These are phyloP conservation scores for Oscheius sp. DNA, from an alignment of 2,888 invertebrate species.

Conservation along the genomic window DNA sequence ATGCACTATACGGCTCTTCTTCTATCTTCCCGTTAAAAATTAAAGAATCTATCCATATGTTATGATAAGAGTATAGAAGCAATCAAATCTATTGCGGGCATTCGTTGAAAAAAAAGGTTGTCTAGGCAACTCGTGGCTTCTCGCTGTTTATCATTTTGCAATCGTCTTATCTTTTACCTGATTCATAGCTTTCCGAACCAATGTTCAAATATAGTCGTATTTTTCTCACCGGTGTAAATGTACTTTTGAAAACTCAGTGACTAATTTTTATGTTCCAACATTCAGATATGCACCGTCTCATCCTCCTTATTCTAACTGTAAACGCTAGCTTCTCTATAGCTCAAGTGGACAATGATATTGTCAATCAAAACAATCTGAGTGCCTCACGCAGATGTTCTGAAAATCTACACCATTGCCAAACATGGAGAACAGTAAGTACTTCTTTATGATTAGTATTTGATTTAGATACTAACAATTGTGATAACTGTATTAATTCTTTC, in stretches of 20 bases:
- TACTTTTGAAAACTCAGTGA: background rate
- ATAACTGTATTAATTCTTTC: background rate
- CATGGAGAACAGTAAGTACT: background rate
- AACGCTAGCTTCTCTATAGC: too few relatives aligned
- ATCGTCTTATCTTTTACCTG: background rate
- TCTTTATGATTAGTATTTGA: background rate
- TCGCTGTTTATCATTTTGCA: too few relatives aligned
- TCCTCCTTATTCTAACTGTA: background rate
- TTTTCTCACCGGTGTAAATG: background rate
- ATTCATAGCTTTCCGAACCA: background rate
- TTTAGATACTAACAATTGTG: background rate
- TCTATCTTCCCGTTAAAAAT: background rate
- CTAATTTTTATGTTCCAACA: too few relatives aligned
- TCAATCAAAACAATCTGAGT: background rate
- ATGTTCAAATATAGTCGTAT: background rate
- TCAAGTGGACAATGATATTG: background rate
- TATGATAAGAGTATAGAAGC: too few relatives aligned
- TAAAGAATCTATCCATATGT: too few relatives aligned
- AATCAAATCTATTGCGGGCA: background rate
- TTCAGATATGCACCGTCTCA: background rate
- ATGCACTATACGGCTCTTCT: background rate
- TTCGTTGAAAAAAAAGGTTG: conserved; percentile 11
- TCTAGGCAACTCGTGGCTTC: too few relatives aligned
- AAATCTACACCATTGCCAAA: conserved; percentile 8
- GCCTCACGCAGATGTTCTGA: background rate